Evolutionary conservation across 1,140 invertebrate species (phyloP).

Genomic region (Drosophila kurseongensis): DNA sequence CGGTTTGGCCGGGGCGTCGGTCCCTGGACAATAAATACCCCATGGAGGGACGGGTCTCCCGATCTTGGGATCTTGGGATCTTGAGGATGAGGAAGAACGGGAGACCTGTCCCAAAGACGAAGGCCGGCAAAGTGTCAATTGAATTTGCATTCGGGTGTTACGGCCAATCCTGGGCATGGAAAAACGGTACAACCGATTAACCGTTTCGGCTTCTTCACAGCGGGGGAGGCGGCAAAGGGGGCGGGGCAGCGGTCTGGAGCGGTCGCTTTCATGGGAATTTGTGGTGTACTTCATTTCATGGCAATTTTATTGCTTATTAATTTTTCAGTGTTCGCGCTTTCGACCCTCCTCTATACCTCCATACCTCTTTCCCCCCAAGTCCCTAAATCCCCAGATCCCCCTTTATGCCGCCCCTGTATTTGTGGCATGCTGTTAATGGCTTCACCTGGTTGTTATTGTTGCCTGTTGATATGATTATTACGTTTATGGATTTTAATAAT

Average conservation of each 20-base stretch:
- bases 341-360: conserved; percentile 6
- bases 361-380: no score
- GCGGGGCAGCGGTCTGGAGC: conserved; percentile 5
- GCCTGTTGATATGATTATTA: conserved; percentile 82
- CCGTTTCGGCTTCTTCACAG: conserved; percentile 27
- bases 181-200: conserved; percentile 44
- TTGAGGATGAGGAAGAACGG: not conserved
- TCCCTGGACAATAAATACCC: not conserved
- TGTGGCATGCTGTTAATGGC: conserved; percentile 73
- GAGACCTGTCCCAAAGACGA: conserved; percentile 30
- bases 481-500: conserved; percentile 84
- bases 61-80: not conserved
- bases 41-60: not conserved
- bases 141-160: conserved; percentile 63
- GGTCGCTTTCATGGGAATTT: conserved; percentile 79
- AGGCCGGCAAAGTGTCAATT: conserved; percentile 68
- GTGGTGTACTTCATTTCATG: conserved; percentile 82
- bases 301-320: conserved; percentile 85
- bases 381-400: not conserved
- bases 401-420: not conserved
- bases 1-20: conserved; percentile 9
- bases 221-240: conserved; percentile 6
- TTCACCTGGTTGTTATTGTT: conserved; percentile 48
- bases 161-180: conserved; percentile 16
- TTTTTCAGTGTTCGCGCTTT: conserved; percentile 81